Base-by-base conservation (phyloP, 2,888 invertebrate genomes). In the Molorchus minor region DNA sequence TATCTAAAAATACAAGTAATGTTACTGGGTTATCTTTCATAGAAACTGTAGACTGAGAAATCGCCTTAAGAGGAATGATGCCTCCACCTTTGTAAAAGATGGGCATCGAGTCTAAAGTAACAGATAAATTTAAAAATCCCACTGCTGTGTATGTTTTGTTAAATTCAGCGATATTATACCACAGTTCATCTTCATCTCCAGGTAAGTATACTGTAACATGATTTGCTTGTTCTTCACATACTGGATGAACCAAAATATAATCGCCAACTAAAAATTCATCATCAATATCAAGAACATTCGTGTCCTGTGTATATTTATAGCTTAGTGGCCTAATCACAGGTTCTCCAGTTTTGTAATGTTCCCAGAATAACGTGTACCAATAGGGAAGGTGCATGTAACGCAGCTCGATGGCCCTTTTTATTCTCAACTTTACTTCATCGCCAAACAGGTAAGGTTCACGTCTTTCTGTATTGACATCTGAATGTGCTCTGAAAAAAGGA, bases 401-500 rank as follows among this genome's bases (percentile, higher is more conserved):
- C 41, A 87, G 83, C 15, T 92, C 82, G 33, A 91, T 79, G 0
- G 92, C 88, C 54, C 89, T 88, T 0, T 93, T 82, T 19, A 96
- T 87, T 0, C 90, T 82, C 0, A 84, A 82, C 1, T 87, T 86
- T 0, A 90, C 89, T 62, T 87, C 82, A 1, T 91, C 86, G 33
- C 88, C 87, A 79, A 88, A 96, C 2, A 97, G 84, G 92, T 96
- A 99, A 0, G 98, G 98, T 81, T 99, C 98, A 25, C 98, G 87
- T 0, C 98, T 88, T 76, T 92, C 92, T 0, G 97, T 95, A 78
- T 98, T 97, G 65, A 97, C 90, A 81, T 98, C 98, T 0, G 98
- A 93, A 81, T 98, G 98, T 0, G 93, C 91, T 67, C 98, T 87
- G 86, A 92, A 93, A 84, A 98, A 98, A 15, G 98, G 93, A 70